Evolutionary conservation across 2,888 invertebrate genomes (phyloP).

Genomic region (Phania funesta): DNA sequence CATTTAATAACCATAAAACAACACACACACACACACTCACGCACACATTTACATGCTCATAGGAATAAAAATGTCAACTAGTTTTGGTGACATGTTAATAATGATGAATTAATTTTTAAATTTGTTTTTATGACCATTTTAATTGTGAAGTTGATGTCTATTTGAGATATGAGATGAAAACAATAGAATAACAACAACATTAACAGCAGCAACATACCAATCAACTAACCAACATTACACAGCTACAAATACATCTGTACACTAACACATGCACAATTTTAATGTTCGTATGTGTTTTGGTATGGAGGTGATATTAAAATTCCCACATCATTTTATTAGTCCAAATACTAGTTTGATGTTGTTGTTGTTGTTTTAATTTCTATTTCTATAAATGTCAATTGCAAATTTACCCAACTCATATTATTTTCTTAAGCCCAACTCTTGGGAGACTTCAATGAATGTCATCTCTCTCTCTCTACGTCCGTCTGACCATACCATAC

Average conservation of each 20-base stretch:
- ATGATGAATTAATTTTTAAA: conserved; percentile 79
- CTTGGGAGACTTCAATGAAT: conserved; percentile 22
- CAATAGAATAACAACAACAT: neutral
- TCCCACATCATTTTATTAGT: conserved; percentile 58
- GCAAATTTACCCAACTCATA: conserved; percentile 17
- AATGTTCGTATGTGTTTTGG: neutral
- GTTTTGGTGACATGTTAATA: conserved; percentile 77
- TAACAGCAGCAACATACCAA: conserved; percentile 18
- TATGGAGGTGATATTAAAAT: conserved; percentile 62
- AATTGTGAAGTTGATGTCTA: conserved; percentile 58
- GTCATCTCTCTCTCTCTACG: conserved; percentile 9
- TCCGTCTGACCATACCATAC: conserved; percentile 22
- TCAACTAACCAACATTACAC: conserved; percentile 1
- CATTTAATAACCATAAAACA: conserved; percentile 65
- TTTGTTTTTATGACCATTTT: conserved; percentile 64
- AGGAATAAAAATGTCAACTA: conserved; percentile 74
- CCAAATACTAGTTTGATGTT: neutral
- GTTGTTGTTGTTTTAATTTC: conserved; percentile 36
- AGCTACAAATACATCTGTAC: neutral
- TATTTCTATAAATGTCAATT: conserved; percentile 57
- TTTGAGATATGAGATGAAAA: conserved; percentile 43
- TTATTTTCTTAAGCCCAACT: conserved; percentile 26
- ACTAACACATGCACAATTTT: neutral
- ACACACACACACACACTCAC: conserved; percentile 16
- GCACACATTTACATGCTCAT: neutral